Evolutionary conservation across 2,113 vertebrate genomes (phyloP).

Genomic region (Pantherophis guttatus): DNA sequence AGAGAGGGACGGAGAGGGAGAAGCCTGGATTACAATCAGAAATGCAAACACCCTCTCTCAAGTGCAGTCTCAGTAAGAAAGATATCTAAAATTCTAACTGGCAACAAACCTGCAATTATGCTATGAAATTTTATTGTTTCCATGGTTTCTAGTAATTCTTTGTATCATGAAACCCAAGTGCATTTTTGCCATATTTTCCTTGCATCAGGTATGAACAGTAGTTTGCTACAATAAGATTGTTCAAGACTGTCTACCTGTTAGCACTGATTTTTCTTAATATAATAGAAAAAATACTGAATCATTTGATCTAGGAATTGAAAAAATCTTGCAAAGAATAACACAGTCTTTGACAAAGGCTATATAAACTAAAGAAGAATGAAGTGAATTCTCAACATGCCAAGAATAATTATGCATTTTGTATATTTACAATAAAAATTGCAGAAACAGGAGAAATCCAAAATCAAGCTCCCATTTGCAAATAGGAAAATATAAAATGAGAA

Average conservation of each 20-base stretch:
- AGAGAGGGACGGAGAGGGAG: not conserved
- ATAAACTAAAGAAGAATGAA: constrained; percentile 1
- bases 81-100: constrained; percentile 43
- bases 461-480: not conserved
- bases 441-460: constrained; percentile 17
- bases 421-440: constrained; percentile 14
- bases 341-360: constrained; percentile 4
- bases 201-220: constrained; percentile 12
- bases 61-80: constrained; percentile 31
- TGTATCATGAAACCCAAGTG: constrained; percentile 41
- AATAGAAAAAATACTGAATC: constrained; percentile 41
- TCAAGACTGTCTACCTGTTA: constrained; percentile 39
- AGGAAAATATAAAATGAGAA: not conserved
- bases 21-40: not conserved
- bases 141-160: constrained; percentile 28
- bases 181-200: constrained; percentile 41
- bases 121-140: constrained; percentile 12
- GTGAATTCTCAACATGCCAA: constrained; percentile 32
- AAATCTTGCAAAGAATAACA: constrained; percentile 30
- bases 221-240: constrained; percentile 50
- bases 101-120: constrained; percentile 49
- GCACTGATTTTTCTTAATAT: constrained; percentile 43
- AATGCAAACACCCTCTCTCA: not conserved
- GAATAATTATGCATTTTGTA: not conserved
- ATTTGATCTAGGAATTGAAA: constrained; percentile 29